These are phyloP conservation scores for Aphelenchoides fujianensis DNA, from an alignment of 1,140 invertebrate species.

Conservation along the genomic window DNA sequence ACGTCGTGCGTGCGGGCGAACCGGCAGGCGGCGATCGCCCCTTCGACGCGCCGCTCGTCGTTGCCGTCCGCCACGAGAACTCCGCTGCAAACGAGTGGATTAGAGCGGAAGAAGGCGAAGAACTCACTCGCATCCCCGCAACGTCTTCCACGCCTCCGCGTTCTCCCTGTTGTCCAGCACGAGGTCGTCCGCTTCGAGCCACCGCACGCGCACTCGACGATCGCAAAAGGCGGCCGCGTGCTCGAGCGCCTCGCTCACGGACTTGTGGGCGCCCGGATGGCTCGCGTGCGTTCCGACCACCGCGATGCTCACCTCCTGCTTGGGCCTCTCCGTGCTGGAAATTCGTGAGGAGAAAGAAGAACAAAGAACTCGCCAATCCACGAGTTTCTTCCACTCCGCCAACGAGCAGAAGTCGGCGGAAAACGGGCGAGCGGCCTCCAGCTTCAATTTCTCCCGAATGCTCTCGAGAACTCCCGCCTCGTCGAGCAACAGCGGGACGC, in stretches of 20 bases:
- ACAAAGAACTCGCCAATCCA: conserved; percentile 68
- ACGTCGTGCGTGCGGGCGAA: conserved; percentile 86
- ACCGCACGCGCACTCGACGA: conserved; percentile 66
- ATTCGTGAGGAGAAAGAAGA: not conserved
- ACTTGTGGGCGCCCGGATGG: conserved; percentile 84
- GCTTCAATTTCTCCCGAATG: conserved; percentile 45
- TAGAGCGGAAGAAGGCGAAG: conserved; percentile 2
- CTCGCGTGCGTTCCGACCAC: conserved; percentile 99
- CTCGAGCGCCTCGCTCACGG: conserved; percentile 87
- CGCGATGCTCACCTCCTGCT: conserved; percentile 81
- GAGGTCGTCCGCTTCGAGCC: conserved; percentile 84
- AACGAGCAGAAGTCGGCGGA: conserved; percentile 68
- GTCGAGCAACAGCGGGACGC: conserved; percentile 88
- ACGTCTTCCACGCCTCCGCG: conserved; percentile 75
- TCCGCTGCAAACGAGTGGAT: conserved; percentile 70
- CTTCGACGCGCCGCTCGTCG: conserved; percentile 88
- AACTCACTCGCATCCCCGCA: conserved; percentile 79
- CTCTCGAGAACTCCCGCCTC: conserved; percentile 78
- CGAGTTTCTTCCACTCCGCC: conserved; percentile 82
- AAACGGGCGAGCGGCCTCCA: conserved; percentile 63
- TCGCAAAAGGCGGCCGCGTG: conserved; percentile 72
- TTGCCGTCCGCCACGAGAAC: conserved; percentile 96
- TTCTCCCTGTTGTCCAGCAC: conserved; percentile 67
- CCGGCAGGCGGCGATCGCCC: conserved; percentile 86
- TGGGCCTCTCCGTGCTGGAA: conserved; percentile 73